A percentile compares a stretch with the other conserved stretches of the same genome.
Evolutionary conservation across 2,113 vertebrate species (phyloP).

Genomic region (Lycocorax pyrrhopterus): DNA sequence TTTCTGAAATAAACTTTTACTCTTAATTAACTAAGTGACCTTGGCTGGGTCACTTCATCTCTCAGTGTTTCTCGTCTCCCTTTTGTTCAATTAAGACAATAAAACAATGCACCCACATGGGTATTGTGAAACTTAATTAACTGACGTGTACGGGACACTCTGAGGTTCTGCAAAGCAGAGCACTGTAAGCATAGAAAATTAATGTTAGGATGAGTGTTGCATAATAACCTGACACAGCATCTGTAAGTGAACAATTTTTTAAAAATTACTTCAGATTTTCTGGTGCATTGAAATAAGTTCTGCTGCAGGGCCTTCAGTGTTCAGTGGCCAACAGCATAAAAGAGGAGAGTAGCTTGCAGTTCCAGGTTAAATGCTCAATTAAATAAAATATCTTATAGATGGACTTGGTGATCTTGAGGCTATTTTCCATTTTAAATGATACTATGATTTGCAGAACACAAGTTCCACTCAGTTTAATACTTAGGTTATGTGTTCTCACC

Average conservation of each 20-base stretch:
- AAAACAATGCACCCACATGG: neutral
- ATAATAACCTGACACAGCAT: neutral
- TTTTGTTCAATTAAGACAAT: conserved; percentile 20
- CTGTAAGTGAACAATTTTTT: neutral
- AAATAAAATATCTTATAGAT: neutral
- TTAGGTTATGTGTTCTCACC: neutral
- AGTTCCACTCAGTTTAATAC: neutral
- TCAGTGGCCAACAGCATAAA: neutral
- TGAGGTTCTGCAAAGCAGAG: neutral
- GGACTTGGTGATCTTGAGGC: neutral
- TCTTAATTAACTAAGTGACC: neutral
- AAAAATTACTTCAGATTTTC: neutral
- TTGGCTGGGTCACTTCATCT: neutral
- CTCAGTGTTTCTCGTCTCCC: neutral
- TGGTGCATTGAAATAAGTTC: neutral
- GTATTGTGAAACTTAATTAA: conserved; percentile 37
- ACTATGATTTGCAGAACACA: neutral
- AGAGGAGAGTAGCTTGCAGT: neutral
- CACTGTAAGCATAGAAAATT: neutral
- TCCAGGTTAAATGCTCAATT: neutral
- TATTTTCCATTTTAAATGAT: neutral
- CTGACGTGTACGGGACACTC: neutral
- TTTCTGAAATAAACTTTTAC: neutral
- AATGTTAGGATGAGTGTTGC: neutral
- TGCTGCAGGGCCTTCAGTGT: neutral